Evolutionary conservation across 2,113 vertebrate species (phyloP).

Genomic region (Pluvialis apricaria): DNA sequence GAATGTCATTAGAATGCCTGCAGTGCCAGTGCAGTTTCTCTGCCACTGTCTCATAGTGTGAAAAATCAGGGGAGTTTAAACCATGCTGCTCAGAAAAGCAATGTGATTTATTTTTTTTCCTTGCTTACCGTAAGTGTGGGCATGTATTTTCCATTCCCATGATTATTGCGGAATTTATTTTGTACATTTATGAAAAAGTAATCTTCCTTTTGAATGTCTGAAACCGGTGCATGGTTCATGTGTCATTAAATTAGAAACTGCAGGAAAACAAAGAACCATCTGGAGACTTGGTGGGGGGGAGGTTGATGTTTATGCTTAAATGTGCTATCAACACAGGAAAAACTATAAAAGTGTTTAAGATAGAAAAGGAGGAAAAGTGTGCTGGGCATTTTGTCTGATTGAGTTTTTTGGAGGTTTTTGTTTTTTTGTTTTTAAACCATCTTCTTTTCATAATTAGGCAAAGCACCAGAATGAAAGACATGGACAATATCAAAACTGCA

Average conservation of each 20-base stretch:
- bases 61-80: neutral
- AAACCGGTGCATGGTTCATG: neutral
- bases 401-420: neutral
- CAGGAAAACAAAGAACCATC: conserved; percentile 55
- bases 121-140: neutral
- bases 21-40: conserved; percentile 4
- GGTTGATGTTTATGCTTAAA: neutral
- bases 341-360: neutral
- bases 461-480: conserved; percentile 73
- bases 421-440: neutral
- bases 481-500: conserved; percentile 72
- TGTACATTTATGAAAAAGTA: neutral
- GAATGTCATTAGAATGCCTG: conserved; percentile 20
- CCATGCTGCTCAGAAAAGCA: neutral
- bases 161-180: neutral
- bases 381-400: neutral
- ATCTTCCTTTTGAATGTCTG: neutral
- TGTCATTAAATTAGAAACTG: conserved; percentile 46
- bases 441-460: conserved; percentile 48
- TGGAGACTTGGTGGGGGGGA: neutral
- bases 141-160: neutral
- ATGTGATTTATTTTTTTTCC: neutral
- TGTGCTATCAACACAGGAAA: neutral
- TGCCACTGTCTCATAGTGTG: neutral
- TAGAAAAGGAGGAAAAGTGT: neutral